Evolutionary conservation across 2,888 invertebrate species (phyloP).

Genomic region (Frankliniella fusca): DNA sequence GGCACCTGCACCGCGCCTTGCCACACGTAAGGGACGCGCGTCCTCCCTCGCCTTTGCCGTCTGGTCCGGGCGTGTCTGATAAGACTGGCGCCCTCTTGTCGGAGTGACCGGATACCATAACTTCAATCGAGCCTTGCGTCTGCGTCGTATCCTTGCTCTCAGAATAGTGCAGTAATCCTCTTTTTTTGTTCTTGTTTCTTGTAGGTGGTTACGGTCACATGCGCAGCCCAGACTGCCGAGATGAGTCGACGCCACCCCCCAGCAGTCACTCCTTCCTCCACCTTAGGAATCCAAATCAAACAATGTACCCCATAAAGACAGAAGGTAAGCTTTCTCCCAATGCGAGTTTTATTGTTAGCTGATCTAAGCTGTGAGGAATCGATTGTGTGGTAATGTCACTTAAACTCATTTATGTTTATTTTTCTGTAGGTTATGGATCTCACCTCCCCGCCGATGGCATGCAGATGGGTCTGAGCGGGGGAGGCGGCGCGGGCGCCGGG

Average conservation of each 20-base stretch:
- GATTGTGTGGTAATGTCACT: too few species aligned
- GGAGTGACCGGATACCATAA: too few species aligned
- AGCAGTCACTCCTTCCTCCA: conserved; percentile 46
- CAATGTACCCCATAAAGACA: conserved; percentile 45
- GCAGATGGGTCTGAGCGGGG: conserved; percentile 35
- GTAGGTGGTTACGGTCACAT: conserved; percentile 45
- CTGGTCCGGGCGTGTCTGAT: conserved; percentile 40
- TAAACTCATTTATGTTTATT: not conserved
- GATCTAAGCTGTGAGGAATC: too few species aligned
- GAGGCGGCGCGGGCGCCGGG: conserved; percentile 36
- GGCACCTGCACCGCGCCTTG: too few species aligned
- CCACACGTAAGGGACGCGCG: not conserved
- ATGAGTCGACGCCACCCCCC: conserved; percentile 47
- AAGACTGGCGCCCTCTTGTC: conserved; percentile 38
- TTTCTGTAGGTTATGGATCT: conserved; percentile 44
- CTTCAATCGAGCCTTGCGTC: too few species aligned
- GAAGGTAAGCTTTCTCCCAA: conserved; percentile 43
- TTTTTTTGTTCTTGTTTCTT: conserved; percentile 28
- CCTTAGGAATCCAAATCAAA: conserved; percentile 41
- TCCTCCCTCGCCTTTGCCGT: conserved; percentile 29
- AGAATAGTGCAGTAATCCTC: not conserved
- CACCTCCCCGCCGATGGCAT: conserved; percentile 47
- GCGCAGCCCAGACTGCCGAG: conserved; percentile 43
- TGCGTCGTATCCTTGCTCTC: too few species aligned
- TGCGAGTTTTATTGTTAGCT: too few species aligned